phyloP scores from a whole-genome alignment of 2,888 invertebrate genomes.

The Bruchidius siliquastri region DNA sequence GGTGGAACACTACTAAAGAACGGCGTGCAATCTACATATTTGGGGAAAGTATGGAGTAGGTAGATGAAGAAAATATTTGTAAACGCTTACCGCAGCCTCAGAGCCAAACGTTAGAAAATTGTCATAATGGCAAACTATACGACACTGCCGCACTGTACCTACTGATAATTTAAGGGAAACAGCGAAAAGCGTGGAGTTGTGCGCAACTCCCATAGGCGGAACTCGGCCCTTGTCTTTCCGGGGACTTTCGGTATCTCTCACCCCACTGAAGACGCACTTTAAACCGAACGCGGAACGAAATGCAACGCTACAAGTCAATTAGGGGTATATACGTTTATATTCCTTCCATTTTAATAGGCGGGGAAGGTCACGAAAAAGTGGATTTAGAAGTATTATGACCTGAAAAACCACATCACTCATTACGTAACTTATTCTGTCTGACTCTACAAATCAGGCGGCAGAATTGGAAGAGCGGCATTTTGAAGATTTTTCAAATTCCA shows the following conservation, averaged over 20 bases:
- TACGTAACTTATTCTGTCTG: no score
- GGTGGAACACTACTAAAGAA: background rate
- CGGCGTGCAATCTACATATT: background rate
- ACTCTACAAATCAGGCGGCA: no score
- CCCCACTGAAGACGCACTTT: background rate
- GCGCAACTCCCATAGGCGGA: conserved; percentile 39
- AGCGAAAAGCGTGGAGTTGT: conserved; percentile 35
- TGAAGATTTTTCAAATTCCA: no score
- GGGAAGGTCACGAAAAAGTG: no score
- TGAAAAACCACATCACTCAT: no score
- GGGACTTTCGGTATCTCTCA: background rate
- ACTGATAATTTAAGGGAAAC: conserved; percentile 48
- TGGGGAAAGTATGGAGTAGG: background rate
- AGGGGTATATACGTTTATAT: no score
- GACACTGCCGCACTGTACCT: conserved; percentile 49
- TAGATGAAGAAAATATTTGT: background rate
- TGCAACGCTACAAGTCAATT: no score
- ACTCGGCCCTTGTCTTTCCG: background rate
- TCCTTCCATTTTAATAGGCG: no score
- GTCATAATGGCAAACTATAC: conserved; percentile 48
- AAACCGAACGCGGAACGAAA: no score
- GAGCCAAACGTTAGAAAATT: conserved; percentile 46
- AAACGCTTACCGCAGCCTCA: conserved; percentile 42
- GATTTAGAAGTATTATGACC: no score
- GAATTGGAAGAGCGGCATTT: no score